These are phyloP conservation scores for Dasyornis broadbenti DNA, from an alignment of 2,113 vertebrate species.

Conservation along the genomic window DNA sequence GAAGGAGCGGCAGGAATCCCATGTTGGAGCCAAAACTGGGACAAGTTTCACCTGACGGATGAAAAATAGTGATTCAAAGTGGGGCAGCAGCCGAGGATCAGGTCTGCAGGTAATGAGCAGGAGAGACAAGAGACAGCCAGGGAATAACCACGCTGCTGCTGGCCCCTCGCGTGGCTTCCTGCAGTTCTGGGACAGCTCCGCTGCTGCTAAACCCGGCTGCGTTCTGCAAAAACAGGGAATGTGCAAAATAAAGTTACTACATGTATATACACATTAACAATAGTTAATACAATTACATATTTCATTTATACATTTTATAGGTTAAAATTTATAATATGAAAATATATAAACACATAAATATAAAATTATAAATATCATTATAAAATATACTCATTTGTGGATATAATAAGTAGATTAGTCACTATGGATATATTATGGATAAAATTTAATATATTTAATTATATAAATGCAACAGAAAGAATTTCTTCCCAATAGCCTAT, in stretches of 20 bases:
- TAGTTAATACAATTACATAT: accelerated
- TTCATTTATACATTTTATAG: accelerated
- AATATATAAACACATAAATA: neutral
- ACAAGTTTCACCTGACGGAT: neutral
- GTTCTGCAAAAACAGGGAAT: accelerated
- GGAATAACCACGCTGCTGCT: accelerated
- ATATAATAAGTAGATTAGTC: too few species aligned
- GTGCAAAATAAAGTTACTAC: neutral
- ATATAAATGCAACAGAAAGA: neutral
- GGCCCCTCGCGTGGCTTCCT: accelerated
- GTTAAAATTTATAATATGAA: neutral
- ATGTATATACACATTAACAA: too few species aligned
- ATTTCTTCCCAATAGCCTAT: neutral
- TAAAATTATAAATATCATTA: neutral
- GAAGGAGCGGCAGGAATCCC: neutral
- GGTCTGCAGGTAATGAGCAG: neutral
- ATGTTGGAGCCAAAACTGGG: neutral
- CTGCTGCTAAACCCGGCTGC: too few species aligned
- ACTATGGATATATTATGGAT: too few species aligned
- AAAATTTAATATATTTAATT: neutral
- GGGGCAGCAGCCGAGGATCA: neutral
- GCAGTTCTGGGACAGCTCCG: accelerated
- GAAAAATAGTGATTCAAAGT: neutral
- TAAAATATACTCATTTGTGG: too few species aligned
- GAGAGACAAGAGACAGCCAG: neutral